Base-by-base conservation (phyloP, 2,113 vertebrate species). In the Daubentonia madagascariensis region DNA sequence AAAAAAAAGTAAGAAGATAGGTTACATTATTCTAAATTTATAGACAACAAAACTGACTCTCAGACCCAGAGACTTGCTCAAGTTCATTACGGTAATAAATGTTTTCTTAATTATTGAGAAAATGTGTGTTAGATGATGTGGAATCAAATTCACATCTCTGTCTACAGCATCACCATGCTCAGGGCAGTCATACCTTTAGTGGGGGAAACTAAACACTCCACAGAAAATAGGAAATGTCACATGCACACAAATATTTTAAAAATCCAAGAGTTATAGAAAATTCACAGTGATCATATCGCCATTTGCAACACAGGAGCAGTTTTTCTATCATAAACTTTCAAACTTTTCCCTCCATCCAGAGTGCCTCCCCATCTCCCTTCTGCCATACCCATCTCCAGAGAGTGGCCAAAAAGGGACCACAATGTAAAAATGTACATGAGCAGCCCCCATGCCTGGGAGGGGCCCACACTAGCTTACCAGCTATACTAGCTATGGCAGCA, bases 351-450 rank as follows among this genome's bases (percentile, higher is more conserved):
- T 78, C 40, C 37, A 57, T 4, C 50, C 43, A 5, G 5, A 81
- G 45, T 22, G 61, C n/a, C 32, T 73, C 18, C 52, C n/a, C 57
- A 43, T 23, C 11, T 22, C 37, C 40, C 32, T 4, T 76, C 73
- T 92, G 52, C 76, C 52, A 57, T 3, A 32, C 17, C 30, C 50
- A 20, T 57, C 79, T 63, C 40, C 11, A 6, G 57, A 54, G 8
- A 18, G 8, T 59, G n/a, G 22, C 32, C 1, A 2, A 43, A 84
- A 25, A 91, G 3, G 20, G 11, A 32, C 4, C 57, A 50, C 10
- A 10, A 1, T 2, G 12, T 18, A n/a, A n/a, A 78, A 35, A 28
- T 32, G 3, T 11, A 32, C 11, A 17, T 2, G 40, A 0, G 3
- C 20, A n/a, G 9, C 30, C 18, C 40, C 35, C 10, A 7, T 11